phyloP scores from a whole-genome alignment of 2,797 vertebrate species.

The Scyliorhinus canicula region DNA sequence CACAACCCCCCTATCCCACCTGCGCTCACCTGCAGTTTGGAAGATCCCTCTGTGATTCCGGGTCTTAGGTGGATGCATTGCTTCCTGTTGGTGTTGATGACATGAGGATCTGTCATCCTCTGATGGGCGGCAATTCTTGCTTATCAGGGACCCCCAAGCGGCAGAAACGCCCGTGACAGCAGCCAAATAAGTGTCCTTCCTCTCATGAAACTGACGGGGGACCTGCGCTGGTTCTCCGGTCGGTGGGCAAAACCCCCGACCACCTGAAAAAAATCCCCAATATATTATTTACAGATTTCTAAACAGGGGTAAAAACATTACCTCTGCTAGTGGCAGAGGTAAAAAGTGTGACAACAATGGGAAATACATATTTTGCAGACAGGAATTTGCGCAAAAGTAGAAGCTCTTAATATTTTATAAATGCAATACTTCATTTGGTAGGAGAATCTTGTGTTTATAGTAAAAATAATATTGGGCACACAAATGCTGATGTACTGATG shows the following conservation, averaged over 20 bases:
- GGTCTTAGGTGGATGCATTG: neutral
- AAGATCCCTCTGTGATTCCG: neutral
- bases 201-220: neutral
- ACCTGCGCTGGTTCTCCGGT: neutral
- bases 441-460: neutral
- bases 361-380: neutral
- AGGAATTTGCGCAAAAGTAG: neutral
- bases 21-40: neutral
- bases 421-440: neutral
- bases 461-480: slow-evolving; percentile 48
- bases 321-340: neutral
- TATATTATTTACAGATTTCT: neutral
- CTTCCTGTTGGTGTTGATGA: neutral
- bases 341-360: neutral
- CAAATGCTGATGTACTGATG: slow-evolving; percentile 43
- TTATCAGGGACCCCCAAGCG: neutral
- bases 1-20: neutral
- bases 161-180: neutral
- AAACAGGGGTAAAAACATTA: neutral
- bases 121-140: too few relatives aligned
- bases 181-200: neutral
- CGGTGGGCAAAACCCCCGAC: neutral
- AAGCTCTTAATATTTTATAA: neutral
- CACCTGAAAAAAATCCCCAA: neutral
- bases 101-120: too few relatives aligned